phyloP scores from a whole-genome alignment of 2,888 invertebrate genomes.

The Chironomus riparius region DNA sequence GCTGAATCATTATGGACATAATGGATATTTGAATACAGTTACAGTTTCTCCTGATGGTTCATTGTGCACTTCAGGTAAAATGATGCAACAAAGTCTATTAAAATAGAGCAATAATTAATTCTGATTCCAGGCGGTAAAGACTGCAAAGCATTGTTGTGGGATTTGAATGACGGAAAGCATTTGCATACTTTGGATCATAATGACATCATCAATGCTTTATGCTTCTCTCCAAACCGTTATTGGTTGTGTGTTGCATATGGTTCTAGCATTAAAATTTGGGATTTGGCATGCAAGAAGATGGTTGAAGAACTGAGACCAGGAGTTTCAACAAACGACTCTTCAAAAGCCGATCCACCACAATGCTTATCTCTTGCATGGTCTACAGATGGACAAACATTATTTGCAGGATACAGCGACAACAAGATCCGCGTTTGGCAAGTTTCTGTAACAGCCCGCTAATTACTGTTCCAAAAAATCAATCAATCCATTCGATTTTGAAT shows the following conservation, averaged over 20 bases:
- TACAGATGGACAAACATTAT: conserved; percentile 96
- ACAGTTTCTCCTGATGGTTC: conserved; percentile 99
- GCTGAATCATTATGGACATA: conserved; percentile 96
- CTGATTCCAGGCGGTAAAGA: conserved; percentile 79
- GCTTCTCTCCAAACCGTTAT: conserved; percentile 99
- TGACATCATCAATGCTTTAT: conserved; percentile 94
- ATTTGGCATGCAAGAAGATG: conserved; percentile 98
- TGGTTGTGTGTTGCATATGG: conserved; percentile 99
- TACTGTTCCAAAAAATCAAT: neutral
- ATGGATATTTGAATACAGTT: conserved; percentile 95
- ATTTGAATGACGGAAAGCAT: conserved; percentile 98
- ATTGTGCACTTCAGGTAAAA: conserved; percentile 74
- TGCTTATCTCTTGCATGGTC: conserved; percentile 98
- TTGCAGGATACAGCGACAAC: conserved; percentile 93
- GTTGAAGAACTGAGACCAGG: conserved; percentile 98
- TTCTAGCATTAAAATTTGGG: conserved; percentile 98
- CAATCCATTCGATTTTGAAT: neutral
- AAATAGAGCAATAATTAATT: too few relatives aligned
- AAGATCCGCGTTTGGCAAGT: conserved; percentile 99
- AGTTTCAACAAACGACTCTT: conserved; percentile 62
- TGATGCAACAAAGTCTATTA: too few relatives aligned
- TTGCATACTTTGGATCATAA: conserved; percentile 97
- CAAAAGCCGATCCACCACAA: conserved; percentile 87
- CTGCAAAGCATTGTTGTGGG: conserved; percentile 99
- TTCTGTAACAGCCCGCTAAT: conserved; percentile 46